These are phyloP conservation scores for Corythaixoides concolor DNA, from an alignment of 2,113 vertebrate species.

Conservation along the genomic window DNA sequence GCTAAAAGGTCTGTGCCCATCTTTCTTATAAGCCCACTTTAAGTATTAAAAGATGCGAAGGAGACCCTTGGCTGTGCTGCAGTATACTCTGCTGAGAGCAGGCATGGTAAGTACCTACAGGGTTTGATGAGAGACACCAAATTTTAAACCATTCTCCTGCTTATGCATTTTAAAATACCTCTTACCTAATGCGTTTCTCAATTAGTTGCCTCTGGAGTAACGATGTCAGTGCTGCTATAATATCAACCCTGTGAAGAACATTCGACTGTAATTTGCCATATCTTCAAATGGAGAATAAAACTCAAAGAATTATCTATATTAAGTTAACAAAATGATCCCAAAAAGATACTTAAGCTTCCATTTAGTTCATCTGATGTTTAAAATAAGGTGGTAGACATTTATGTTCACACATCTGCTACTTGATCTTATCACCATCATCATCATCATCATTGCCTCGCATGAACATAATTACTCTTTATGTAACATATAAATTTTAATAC, in stretches of 20 bases:
- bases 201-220: slow-evolving; percentile 12
- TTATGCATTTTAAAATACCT: not conserved
- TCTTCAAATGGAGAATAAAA: not conserved
- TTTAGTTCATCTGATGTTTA: not conserved
- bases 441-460: not conserved
- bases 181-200: not conserved
- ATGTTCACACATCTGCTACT: not conserved
- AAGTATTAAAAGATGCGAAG: not conserved
- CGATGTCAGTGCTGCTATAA: not conserved
- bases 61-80: not conserved
- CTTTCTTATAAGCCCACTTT: not conserved
- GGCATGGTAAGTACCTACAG: not conserved
- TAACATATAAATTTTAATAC: not conserved
- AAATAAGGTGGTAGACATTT: not conserved
- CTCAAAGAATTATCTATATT: not conserved
- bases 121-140: not conserved
- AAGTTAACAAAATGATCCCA: not conserved
- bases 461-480: not conserved
- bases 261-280: not conserved
- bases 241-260: not conserved
- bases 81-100: not conserved
- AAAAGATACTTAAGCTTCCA: not conserved
- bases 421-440: not conserved
- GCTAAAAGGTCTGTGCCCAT: not conserved
- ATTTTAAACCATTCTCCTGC: not conserved